These are phyloP conservation scores for Lophotriccus pileatus DNA, from an alignment of 2,797 vertebrate species.

Conservation along the genomic window DNA sequence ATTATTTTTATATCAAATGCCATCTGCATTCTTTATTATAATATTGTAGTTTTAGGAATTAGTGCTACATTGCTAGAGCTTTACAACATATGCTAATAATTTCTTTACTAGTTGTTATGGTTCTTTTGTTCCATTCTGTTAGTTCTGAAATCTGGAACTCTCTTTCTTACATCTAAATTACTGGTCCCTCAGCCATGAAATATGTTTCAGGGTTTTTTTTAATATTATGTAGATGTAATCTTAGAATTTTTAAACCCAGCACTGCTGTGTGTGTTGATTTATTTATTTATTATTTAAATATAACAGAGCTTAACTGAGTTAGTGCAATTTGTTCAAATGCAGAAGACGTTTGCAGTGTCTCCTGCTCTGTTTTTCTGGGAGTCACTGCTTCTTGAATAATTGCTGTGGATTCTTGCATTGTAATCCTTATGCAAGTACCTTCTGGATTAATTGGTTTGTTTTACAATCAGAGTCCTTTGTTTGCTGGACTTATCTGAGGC, in stretches of 20 bases:
- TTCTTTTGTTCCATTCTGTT: background rate
- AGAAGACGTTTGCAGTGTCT: background rate
- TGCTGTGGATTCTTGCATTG: background rate
- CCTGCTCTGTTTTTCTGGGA: background rate
- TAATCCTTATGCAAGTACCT: background rate
- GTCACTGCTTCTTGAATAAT: background rate
- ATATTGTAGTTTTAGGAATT: conserved; percentile 1
- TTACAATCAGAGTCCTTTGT: background rate
- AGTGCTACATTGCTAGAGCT: background rate
- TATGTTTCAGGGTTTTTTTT: background rate
- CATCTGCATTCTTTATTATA: background rate
- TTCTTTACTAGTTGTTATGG: background rate
- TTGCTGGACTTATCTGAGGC: background rate
- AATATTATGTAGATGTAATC: background rate
- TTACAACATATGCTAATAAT: background rate
- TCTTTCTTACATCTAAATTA: background rate
- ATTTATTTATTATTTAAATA: background rate
- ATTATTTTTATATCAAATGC: conserved; percentile 13
- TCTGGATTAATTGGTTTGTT: background rate
- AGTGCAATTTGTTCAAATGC: background rate
- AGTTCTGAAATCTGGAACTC: background rate
- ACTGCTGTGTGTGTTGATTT: background rate
- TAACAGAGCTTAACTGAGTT: background rate
- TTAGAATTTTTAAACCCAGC: background rate
- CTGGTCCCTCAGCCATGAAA: background rate